These are phyloP conservation scores for Eristalinus aeneus DNA, from an alignment of 2,888 invertebrate genomes.

Conservation along the genomic window DNA sequence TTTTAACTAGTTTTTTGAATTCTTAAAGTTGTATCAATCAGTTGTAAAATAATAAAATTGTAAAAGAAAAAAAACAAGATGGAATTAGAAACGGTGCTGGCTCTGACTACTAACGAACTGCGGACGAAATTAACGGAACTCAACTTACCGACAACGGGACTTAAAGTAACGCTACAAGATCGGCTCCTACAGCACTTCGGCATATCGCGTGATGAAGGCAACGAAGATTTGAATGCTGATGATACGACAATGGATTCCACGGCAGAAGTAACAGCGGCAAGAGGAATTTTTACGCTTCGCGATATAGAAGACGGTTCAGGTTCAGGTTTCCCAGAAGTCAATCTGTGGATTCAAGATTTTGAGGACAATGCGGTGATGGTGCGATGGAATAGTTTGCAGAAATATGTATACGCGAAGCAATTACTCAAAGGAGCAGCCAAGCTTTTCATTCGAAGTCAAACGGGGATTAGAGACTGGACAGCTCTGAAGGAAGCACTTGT, in stretches of 20 bases:
- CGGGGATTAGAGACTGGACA: conserved; percentile 35
- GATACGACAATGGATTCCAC: not conserved
- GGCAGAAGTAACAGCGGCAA: not conserved
- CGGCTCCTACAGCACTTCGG: conserved; percentile 2
- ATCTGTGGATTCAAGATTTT: conserved; percentile 9
- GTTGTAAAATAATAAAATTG: too few species aligned
- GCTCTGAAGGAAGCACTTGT: conserved; percentile 31
- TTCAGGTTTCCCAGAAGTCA: not conserved
- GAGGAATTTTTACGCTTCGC: too few species aligned
- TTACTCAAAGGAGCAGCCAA: conserved; percentile 21
- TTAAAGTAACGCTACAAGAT: conserved; percentile 16
- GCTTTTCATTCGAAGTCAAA: conserved; percentile 3
- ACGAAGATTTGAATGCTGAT: not conserved
- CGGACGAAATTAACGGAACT: not conserved
- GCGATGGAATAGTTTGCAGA: conserved; percentile 15
- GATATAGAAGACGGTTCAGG: too few species aligned
- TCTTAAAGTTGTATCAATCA: too few species aligned
- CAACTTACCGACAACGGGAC: not conserved
- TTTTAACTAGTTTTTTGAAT: too few species aligned
- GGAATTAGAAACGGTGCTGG: too few species aligned
- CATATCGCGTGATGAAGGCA: not conserved
- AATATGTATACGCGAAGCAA: conserved; percentile 21
- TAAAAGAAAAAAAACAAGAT: too few species aligned
- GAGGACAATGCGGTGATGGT: conserved; percentile 15
- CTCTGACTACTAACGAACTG: too few species aligned